phyloP scores from a whole-genome alignment of 2,113 vertebrate species.

The Rousettus leschenaultii region DNA sequence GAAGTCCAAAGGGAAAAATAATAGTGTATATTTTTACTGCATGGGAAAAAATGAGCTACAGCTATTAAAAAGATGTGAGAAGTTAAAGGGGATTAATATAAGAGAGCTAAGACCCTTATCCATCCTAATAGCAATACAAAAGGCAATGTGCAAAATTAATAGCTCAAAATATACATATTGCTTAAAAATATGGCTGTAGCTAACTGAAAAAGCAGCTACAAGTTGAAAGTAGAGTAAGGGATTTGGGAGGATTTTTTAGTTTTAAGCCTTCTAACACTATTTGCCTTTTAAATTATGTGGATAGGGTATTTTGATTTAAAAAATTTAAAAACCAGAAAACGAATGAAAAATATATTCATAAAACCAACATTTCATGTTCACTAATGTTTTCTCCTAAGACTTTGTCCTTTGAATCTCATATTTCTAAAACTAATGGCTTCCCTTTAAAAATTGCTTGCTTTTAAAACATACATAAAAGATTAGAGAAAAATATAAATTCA shows the following conservation, averaged over 20 bases:
- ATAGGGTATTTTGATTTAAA: not conserved
- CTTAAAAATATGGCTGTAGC: not conserved
- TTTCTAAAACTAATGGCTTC: not conserved
- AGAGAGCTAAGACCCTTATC: not conserved
- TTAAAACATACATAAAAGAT: not conserved
- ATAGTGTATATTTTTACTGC: not conserved
- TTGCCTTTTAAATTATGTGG: not conserved
- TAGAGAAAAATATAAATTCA: not conserved
- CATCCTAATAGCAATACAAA: not conserved
- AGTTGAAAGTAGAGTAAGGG: not conserved
- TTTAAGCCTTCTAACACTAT: not conserved
- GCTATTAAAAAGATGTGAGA: not conserved
- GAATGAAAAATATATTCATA: not conserved
- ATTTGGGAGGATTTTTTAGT: not conserved
- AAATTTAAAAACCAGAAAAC: not conserved
- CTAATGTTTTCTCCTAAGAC: constrained; percentile 10
- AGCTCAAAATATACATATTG: not conserved
- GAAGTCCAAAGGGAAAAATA: not conserved
- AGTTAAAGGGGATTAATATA: not conserved
- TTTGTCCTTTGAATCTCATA: not conserved
- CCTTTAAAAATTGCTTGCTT: not conserved
- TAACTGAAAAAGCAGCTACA: not conserved
- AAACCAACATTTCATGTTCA: not conserved
- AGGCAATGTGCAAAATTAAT: not conserved
- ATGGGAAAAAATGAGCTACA: not conserved